Conservation (phyloP, 2,113 vertebrate genomes). For the Chloebia gouldiae region DNA sequence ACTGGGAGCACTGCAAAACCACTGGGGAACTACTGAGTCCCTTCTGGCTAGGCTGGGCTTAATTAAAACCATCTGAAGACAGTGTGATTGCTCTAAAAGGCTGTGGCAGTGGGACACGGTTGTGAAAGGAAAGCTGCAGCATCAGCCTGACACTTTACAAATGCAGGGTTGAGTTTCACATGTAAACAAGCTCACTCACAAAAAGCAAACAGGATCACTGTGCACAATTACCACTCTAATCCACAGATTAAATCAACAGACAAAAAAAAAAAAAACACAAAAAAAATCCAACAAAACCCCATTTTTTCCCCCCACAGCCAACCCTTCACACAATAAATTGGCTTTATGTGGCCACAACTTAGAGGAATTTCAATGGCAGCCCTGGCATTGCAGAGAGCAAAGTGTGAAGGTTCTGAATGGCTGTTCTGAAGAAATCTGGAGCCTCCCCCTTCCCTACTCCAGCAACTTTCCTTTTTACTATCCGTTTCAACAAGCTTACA, state of each 20-base stretch:
- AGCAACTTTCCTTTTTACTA: background rate
- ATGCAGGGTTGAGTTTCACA: accelerated
- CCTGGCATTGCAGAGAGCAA: background rate
- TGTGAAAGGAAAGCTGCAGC: background rate
- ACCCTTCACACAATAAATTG: background rate
- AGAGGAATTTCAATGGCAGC: background rate
- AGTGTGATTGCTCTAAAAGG: too few relatives aligned
- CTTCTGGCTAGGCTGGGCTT: background rate
- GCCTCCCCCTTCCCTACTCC: background rate
- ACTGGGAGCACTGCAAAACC: background rate
- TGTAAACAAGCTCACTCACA: background rate
- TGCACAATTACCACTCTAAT: background rate
- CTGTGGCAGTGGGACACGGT: accelerated
- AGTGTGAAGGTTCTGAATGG: background rate
- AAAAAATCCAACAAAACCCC: background rate
- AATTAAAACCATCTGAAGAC: background rate
- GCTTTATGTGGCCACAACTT: background rate
- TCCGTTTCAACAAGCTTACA: background rate
- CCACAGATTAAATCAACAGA: background rate
- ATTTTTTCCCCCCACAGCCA: background rate
- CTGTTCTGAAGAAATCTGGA: background rate
- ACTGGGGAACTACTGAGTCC: background rate
- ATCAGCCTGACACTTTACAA: background rate
- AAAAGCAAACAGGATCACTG: background rate
- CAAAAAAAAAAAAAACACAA: background rate